Base-by-base conservation (phyloP, 2,888 invertebrate genomes). In the Rhimphoctona megacephalus region DNA sequence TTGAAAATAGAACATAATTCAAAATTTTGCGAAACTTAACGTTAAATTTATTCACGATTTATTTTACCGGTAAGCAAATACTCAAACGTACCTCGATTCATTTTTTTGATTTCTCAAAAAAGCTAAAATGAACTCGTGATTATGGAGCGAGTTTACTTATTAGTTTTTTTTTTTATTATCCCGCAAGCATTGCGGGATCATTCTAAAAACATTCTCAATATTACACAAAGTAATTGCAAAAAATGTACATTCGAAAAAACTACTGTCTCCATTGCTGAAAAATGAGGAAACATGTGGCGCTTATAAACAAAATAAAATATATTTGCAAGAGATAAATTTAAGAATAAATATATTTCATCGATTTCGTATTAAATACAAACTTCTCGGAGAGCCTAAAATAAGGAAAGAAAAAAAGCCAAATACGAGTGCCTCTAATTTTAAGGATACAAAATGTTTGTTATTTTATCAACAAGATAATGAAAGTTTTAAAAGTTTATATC, bases 301-400 rank as follows among this genome's bases (percentile, higher is more conserved):
- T 61, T 17, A 0, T 30, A 49, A 5, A 30, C 17, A 61, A 30
- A 61, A 61, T 6, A 61, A 49, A 2, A 9, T 8, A 39, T 39
- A 49, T 49, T 49, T 49, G 19, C 1, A 30, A 14, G 25, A 14
- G 61, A 0, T 61, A 17, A 61, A 17, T 17, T 61, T 4, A 61
- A 30, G 30, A 61, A 30, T 61, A 61, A 61, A 61, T 61, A 61
- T 61, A 61, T 61, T 61, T 61, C 17, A 61, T 30, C 61, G 30
- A 30, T 61, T 17, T 61, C 30, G 61, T 30, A 61, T 14, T 61
- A 3, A 30, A 30, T 61, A 61, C 61, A 30, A 61, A 30, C 17
- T 2, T 30, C 17, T 30, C 30, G 30, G 9, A 30, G 14, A 14
- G 30, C 61, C 1, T 30, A 17, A 17, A 61, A 30, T 30, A 17